Evolutionary conservation across 2,113 vertebrate species (phyloP).

Genomic region (Perca schrenkii): DNA sequence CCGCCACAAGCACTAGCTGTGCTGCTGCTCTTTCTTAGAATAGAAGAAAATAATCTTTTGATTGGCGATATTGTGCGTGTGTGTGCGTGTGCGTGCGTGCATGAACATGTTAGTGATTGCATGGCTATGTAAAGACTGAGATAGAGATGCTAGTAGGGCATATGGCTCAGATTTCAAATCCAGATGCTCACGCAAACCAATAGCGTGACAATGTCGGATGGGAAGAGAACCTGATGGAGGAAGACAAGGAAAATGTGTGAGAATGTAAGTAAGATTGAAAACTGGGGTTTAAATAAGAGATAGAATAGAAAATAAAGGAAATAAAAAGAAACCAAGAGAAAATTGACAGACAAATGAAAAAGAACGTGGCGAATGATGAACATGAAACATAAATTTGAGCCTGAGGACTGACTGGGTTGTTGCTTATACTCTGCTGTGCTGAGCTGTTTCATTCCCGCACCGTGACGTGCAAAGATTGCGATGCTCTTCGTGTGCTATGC

Average conservation of each 20-base stretch:
- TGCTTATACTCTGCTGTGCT: conserved; percentile 15
- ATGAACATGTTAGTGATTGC: conserved; percentile 18
- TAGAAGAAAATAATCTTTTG: conserved; percentile 35
- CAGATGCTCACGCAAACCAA: conserved; percentile 63
- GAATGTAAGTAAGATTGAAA: neutral
- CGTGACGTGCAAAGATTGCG: conserved; percentile 53
- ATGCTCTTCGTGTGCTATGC: conserved; percentile 31
- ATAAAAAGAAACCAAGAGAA: conserved; percentile 3
- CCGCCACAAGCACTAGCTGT: conserved; percentile 39
- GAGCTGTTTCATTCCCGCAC: conserved; percentile 41
- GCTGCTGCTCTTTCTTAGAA: conserved; percentile 40
- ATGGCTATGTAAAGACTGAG: conserved; percentile 39
- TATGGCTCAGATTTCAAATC: conserved; percentile 62
- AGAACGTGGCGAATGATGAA: neutral
- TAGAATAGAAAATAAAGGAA: conserved; percentile 1
- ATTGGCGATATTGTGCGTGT: conserved; percentile 18
- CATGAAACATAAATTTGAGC: conserved; percentile 3
- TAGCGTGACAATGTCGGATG: conserved; percentile 23
- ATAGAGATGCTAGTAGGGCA: conserved; percentile 58
- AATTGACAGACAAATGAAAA: neutral
- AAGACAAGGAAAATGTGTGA: conserved; percentile 1
- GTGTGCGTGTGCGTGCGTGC: conserved; percentile 10
- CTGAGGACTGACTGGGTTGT: conserved; percentile 32
- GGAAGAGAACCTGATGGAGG: conserved; percentile 20
- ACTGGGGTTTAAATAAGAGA: conserved; percentile 21